Conservation (phyloP, 2,113 vertebrate species). For the Uria aalge region DNA sequence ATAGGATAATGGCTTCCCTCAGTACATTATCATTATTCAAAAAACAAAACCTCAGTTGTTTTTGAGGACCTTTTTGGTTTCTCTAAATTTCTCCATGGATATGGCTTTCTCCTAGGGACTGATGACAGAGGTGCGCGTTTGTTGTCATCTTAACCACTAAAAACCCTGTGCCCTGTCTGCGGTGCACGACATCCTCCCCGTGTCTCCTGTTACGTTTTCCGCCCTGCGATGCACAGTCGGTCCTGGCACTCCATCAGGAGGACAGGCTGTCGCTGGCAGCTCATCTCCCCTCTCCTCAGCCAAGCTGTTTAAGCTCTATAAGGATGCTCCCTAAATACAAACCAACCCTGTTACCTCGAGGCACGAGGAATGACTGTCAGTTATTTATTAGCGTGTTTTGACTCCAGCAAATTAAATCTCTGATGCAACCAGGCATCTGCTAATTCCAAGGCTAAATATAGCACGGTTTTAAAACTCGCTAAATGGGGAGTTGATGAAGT, state of each 20-base stretch:
- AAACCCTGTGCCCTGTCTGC: conserved; percentile 27
- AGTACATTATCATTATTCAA: conserved; percentile 16
- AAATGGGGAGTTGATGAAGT: not conserved
- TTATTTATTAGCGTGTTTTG: not conserved
- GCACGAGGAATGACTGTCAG: not conserved
- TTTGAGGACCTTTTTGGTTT: conserved; percentile 38
- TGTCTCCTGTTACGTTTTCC: conserved; percentile 28
- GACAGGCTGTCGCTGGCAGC: not conserved
- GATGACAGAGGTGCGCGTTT: conserved; percentile 47
- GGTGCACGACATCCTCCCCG: not conserved
- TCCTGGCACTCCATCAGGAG: conserved; percentile 7
- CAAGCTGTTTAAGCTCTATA: not conserved
- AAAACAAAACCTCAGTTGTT: conserved; percentile 23
- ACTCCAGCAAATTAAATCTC: not conserved
- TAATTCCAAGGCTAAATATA: not conserved
- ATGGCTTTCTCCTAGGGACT: not conserved
- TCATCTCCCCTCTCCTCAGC: not conserved
- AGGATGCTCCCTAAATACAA: not conserved
- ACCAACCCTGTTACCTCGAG: not conserved
- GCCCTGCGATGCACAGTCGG: not conserved
- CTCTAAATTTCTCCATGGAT: conserved; percentile 17
- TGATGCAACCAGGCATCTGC: not conserved
- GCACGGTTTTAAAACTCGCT: not conserved
- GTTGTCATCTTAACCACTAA: conserved; percentile 48
- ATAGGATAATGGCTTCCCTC: conserved; percentile 38